Conservation (phyloP, 2,888 invertebrate genomes). For the Cheilosia grossa region DNA sequence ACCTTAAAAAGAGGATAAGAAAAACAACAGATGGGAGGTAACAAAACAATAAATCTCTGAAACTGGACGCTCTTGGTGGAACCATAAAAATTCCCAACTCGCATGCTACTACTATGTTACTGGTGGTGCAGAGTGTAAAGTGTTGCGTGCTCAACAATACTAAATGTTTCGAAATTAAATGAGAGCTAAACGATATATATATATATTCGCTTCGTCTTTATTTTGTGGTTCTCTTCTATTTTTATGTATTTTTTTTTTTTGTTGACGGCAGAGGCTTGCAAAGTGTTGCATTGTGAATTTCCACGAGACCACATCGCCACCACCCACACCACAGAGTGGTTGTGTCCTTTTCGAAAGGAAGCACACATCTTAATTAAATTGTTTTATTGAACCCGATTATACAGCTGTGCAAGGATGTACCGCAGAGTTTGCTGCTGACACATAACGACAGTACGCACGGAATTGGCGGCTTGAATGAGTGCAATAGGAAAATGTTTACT, state of each 20-base stretch:
- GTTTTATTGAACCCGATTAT: slow-evolving; percentile 43
- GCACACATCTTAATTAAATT: slow-evolving; percentile 42
- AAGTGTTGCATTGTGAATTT: slow-evolving; percentile 27
- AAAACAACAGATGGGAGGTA: slow-evolving; percentile 42
- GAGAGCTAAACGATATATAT: slow-evolving; percentile 65
- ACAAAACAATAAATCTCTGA: slow-evolving; percentile 66
- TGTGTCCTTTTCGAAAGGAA: slow-evolving; percentile 30
- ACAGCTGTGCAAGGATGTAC: slow-evolving; percentile 35
- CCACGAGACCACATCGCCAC: slow-evolving; percentile 28
- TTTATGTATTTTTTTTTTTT: too few species aligned
- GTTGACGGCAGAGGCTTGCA: too few species aligned
- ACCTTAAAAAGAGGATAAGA: slow-evolving; percentile 19
- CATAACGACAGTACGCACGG: slow-evolving; percentile 6
- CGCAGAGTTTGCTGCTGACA: slow-evolving; percentile 52
- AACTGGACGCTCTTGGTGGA: slow-evolving; percentile 60
- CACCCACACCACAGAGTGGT: slow-evolving; percentile 2
- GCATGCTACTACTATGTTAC: slow-evolving; percentile 29
- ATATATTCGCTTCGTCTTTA: slow-evolving; percentile 17
- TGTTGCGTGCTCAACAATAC: slow-evolving; percentile 62
- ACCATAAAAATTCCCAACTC: slow-evolving; percentile 54
- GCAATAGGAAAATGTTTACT: slow-evolving; percentile 53
- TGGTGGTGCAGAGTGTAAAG: slow-evolving; percentile 32
- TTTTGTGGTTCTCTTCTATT: slow-evolving; percentile 38
- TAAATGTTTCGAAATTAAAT: slow-evolving; percentile 72
- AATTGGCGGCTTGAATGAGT: slow-evolving; percentile 58